Base-by-base conservation (phyloP, 2,888 invertebrate species). In the Heliconius sara region DNA sequence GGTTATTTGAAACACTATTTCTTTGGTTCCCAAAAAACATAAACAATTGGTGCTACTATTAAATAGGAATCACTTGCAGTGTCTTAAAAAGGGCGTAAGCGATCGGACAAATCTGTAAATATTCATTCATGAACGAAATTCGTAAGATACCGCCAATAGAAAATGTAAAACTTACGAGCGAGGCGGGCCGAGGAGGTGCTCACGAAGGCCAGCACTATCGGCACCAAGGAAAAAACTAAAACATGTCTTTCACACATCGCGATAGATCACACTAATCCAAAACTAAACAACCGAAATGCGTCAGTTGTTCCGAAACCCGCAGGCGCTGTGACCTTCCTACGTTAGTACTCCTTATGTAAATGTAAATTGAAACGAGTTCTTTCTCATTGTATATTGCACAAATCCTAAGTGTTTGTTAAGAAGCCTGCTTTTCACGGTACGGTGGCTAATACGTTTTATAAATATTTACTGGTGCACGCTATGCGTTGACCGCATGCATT, bases 371-470 rank as follows among this genome's bases (percentile, higher is more conserved):
- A 92, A 91, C 94, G 84, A 87, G 91, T 93, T 93, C 89, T 93
- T 91, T 93, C 91, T 92, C 91, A 92, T 91, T 91, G 90, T 91
- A 85, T 89, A 88, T 95, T 94, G 93, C 94, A 94, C 89, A 91
- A 93, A 93, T 91, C 90, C 89, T 87, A 89, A 88, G 89, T 91
- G 90, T 94, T 93, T 93, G 88, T 93, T 91, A 93, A 93, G 85
- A 88, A 90, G 90, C 88, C 91, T 88, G 90, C 81, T 92, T 93
- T 93, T 92, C 92, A 94, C 93, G 94, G 91, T 91, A 93, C 91
- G 86, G 86, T 92, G 92, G 83, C 68, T 85, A 86, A 87, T 91
- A 89, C 91, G 90, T 91, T 92, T 89, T 88, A 89, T 89, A 89
- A 92, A 92, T 90, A 87, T 85, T 85, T 85, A 85, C 84, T 83